A percentile compares a stretch with the other conserved stretches of the same genome.
Conservation (phyloP, 2,888 invertebrate genomes). For the Lasioglossum oenotherae region DNA sequence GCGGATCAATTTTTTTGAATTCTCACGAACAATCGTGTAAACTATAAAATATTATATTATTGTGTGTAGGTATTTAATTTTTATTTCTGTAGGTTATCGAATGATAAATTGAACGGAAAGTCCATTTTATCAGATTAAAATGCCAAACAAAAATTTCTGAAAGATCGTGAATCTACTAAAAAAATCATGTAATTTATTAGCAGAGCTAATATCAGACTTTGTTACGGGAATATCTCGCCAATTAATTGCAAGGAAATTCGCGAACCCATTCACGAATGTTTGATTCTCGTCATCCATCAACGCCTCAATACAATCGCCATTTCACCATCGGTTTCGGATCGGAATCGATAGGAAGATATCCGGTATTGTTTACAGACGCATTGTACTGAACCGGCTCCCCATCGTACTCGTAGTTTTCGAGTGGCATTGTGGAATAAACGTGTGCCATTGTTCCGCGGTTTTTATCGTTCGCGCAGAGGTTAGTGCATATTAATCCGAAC, state of each 20-base stretch:
- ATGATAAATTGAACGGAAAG: too few relatives aligned
- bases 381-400: slow-evolving; percentile 70
- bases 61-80: too few relatives aligned
- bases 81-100: too few relatives aligned
- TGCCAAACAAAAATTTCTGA: not conserved
- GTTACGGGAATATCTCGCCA: not conserved
- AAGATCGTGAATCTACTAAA: not conserved
- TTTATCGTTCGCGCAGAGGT: slow-evolving; percentile 69
- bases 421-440: slow-evolving; percentile 80
- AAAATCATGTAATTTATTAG: not conserved
- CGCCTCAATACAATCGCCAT: slow-evolving; percentile 73
- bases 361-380: slow-evolving; percentile 76
- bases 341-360: slow-evolving; percentile 78
- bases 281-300: slow-evolving; percentile 17
- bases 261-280: not conserved
- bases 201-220: not conserved
- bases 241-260: slow-evolving; percentile 5
- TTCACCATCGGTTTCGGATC: slow-evolving; percentile 77
- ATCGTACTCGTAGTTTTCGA: slow-evolving; percentile 77
- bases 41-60: too few relatives aligned
- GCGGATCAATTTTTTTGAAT: not conserved
- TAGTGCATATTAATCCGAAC: slow-evolving; percentile 68
- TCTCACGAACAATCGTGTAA: too few relatives aligned
- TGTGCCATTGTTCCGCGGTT: slow-evolving; percentile 75
- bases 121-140: too few relatives aligned